Evolutionary conservation across 2,888 invertebrate species (phyloP).

Genomic region (Megalurothrips usitatus): DNA sequence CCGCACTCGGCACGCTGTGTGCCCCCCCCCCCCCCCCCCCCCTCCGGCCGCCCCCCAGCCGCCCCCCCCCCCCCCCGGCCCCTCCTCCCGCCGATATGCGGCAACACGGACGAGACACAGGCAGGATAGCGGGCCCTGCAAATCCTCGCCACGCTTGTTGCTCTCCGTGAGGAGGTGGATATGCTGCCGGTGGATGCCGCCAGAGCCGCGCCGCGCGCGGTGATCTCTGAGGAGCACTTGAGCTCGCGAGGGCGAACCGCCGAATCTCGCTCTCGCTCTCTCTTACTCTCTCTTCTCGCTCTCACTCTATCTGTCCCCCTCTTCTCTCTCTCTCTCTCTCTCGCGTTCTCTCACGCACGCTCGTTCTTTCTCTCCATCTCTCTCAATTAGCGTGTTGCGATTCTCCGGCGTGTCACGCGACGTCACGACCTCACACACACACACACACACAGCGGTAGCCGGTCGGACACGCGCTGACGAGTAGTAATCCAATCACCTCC

Average conservation of each 20-base stretch:
- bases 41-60: too few species aligned
- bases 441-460: background rate
- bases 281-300: too few species aligned
- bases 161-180: background rate
- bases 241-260: background rate
- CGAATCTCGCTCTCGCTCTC: too few species aligned
- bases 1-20: too few species aligned
- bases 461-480: background rate
- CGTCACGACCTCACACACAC: background rate
- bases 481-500: background rate
- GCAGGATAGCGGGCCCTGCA: background rate
- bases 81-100: too few species aligned
- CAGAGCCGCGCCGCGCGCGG: background rate
- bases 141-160: slow-evolving; percentile 2
- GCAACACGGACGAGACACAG: background rate
- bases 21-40: too few species aligned
- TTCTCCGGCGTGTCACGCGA: too few species aligned
- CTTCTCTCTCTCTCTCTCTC: too few species aligned
- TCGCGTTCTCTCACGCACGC: too few species aligned
- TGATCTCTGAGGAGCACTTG: slow-evolving; percentile 12
- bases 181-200: background rate
- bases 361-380: background rate
- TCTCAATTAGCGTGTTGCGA: background rate
- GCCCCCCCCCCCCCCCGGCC: too few species aligned
- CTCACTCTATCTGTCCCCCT: too few species aligned